These are phyloP conservation scores for Mionectes olivaceus DNA, from an alignment of 2,797 vertebrate species.

Conservation along the genomic window DNA sequence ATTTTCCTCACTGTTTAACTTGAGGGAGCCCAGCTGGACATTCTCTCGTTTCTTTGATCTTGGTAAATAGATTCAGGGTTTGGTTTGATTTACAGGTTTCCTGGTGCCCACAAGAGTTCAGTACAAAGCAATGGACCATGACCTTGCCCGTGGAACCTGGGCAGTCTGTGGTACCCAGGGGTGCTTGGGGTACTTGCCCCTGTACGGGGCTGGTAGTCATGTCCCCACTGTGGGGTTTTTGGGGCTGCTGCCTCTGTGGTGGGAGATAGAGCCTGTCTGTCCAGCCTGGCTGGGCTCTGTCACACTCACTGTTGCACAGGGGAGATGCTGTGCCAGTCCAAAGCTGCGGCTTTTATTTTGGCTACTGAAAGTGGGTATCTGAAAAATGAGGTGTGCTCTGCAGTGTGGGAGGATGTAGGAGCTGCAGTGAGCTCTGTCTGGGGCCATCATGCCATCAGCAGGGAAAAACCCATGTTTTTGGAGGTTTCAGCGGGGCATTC, in stretches of 20 bases:
- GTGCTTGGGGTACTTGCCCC: background rate
- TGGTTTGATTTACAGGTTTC: background rate
- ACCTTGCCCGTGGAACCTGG: background rate
- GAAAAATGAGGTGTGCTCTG: background rate
- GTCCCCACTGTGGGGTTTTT: background rate
- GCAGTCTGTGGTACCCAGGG: background rate
- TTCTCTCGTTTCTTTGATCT: background rate
- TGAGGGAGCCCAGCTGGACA: too few relatives aligned
- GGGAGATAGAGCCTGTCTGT: background rate
- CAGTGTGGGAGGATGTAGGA: accelerated
- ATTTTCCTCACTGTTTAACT: background rate
- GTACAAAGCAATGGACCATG: accelerated
- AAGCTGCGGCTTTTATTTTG: background rate
- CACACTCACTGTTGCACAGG: accelerated
- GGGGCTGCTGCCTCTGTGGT: accelerated
- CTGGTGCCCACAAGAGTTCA: background rate
- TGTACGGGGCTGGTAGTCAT: background rate
- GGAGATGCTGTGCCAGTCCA: background rate
- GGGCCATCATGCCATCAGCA: background rate
- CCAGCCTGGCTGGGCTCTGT: background rate
- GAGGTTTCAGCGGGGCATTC: accelerated
- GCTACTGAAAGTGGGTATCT: accelerated
- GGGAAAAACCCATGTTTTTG: background rate
- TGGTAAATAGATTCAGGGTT: background rate
- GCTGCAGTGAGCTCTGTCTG: background rate